Conservation (phyloP, 2,888 invertebrate genomes). For the Polymixis flavicincta region DNA sequence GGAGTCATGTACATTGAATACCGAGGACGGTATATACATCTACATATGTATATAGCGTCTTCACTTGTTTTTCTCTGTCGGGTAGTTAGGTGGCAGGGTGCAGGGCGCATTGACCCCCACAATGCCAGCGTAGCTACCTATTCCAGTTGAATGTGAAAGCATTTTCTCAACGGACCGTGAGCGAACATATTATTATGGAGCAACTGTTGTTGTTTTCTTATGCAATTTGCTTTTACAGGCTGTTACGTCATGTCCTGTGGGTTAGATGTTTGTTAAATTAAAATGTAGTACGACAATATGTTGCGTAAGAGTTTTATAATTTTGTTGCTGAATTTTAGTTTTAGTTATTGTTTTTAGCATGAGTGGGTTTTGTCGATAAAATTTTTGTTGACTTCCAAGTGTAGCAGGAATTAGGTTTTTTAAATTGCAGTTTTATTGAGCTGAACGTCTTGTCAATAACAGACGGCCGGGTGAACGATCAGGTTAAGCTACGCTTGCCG, state of each 20-base stretch:
- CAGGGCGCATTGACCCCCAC: constrained; percentile 63
- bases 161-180: constrained; percentile 72
- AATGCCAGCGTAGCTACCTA: constrained; percentile 66
- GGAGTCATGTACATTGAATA: constrained; percentile 57
- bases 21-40: constrained; percentile 39
- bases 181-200: constrained; percentile 64
- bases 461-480: too few species aligned
- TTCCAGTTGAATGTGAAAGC: constrained; percentile 74
- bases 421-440: not conserved
- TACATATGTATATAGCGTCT: constrained; percentile 54
- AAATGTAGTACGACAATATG: constrained; percentile 21
- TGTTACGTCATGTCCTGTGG: constrained; percentile 50
- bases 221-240: constrained; percentile 57
- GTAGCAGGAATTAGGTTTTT: not conserved
- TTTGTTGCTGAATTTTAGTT: constrained; percentile 12
- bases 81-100: constrained; percentile 55
- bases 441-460: not conserved
- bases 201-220: constrained; percentile 60
- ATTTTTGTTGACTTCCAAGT: not conserved
- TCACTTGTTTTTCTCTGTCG: constrained; percentile 75
- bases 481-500: too few species aligned
- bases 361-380: not conserved
- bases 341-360: not conserved
- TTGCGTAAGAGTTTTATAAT: constrained; percentile 22
- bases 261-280: constrained; percentile 46